Evolutionary conservation across 2,113 vertebrate species (phyloP), one percentile per base, ranked within the genome.

Genomic region (Bostrychus sinensis): DNA sequence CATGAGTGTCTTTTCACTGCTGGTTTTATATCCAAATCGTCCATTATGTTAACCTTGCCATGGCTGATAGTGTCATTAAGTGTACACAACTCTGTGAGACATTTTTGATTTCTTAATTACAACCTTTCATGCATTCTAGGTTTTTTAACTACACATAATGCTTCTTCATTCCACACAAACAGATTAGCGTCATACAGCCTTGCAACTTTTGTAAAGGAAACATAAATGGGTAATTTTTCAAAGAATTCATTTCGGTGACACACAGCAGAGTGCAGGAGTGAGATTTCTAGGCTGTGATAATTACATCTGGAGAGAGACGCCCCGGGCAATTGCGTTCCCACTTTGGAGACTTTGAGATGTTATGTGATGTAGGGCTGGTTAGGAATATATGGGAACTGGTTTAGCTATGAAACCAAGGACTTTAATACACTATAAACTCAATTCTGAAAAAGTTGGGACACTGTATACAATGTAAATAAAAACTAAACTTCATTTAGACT

Each of bases 211-310:
- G 26, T 72, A 67, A 46, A 66, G 14, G 58, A 54, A 70, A 78
- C 63, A 77, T 26, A 72, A 73, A 61, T 45, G 5, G 62, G 53
- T 48, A 59, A 55, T 65, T 72, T 79, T 70, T 58, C 36, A 67
- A 72, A 77, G 57, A 75, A 62, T 64, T 42, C 13, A 62, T 81
- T 79, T 54, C 6, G 20, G 66, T 39, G 37, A 23, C 54, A 57
- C 54, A 58, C 42, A 25, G 39, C 13, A 45, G 20, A 64, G 70
- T 10, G 64, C 54, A 57, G 38, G 32, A 70, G 66, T 34, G 51
- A 55, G 51, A 80, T 75, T 80, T 82, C 61, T 46, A 23, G 45
- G 50, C 43, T 69, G 34, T 74, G 66, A 72, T 77, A 80, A 81
- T 82, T 72, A 75, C 69, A 80, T 74, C 48, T 83, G 56, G 53